Percentiles rank a stretch among this genome's conserved stretches.
Conservation (phyloP, 92 coral and sea anemone species). For the Actinostola sp. region DNA sequence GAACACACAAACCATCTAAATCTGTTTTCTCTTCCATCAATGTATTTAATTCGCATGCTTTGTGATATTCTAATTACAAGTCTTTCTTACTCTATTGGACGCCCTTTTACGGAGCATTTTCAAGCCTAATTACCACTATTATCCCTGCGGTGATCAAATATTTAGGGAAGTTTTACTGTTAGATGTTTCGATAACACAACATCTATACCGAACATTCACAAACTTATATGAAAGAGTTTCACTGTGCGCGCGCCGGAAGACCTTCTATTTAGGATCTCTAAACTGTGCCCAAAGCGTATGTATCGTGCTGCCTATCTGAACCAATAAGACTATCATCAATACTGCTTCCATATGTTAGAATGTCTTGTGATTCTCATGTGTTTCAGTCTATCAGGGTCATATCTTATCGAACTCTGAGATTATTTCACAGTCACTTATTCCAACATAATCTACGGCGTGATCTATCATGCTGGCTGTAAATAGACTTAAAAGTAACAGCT, state of each 20-base stretch:
- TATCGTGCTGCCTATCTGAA: no score
- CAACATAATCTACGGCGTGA: background rate
- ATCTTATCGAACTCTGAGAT: constrained; percentile 1
- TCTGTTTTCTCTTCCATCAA: background rate
- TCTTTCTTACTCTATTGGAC: background rate
- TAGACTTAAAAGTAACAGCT: background rate
- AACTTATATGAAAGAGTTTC: no score
- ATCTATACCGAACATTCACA: no score
- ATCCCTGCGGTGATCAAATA: constrained; percentile 10
- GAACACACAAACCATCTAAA: no score
- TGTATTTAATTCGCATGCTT: background rate
- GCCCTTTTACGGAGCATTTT: constrained; percentile 1
- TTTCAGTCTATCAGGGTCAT: background rate
- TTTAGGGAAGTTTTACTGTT: background rate
- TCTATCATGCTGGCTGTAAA: background rate
- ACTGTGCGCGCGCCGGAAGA: background rate
- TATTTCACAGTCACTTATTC: constrained; percentile 1
- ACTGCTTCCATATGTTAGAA: constrained; percentile 2
- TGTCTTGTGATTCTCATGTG: background rate
- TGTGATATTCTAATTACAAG: no score
- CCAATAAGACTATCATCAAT: background rate
- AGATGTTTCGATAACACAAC: constrained; percentile 1
- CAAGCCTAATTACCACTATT: background rate
- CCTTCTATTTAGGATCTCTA: background rate
- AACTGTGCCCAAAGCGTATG: no score